Percentiles rank a stretch among this genome's conserved stretches.
These are phyloP conservation scores for Megalops cyprinoides DNA, from an alignment of 2,797 vertebrate species.

Conservation along the genomic window DNA sequence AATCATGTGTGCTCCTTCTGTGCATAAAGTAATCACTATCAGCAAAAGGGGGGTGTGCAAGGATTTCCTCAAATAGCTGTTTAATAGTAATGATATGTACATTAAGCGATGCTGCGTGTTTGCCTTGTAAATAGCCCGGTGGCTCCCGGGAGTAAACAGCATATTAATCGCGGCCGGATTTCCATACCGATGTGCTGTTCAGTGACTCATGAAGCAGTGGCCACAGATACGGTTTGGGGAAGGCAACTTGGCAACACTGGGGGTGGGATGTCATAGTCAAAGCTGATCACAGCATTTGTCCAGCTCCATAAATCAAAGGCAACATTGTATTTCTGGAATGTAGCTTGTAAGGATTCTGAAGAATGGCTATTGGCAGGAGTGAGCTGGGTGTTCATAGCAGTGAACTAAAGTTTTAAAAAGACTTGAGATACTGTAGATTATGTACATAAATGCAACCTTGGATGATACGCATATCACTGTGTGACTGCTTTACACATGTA, in stretches of 20 bases:
- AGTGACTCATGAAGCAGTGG: background rate
- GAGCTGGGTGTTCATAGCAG: too few species aligned
- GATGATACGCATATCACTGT: too few species aligned
- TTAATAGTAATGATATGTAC: background rate
- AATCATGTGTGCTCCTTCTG: background rate
- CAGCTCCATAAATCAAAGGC: too few species aligned
- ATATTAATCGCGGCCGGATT: background rate
- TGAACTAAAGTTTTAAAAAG: too few species aligned
- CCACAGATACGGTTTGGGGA: background rate
- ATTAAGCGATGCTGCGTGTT: background rate
- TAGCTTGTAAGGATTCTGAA: too few species aligned
- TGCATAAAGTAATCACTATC: constrained; percentile 5
- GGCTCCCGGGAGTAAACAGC: constrained; percentile 5
- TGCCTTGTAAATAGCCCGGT: background rate
- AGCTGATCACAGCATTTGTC: too few species aligned
- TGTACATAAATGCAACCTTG: background rate
- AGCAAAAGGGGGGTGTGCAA: too few species aligned
- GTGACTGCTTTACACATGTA: too few species aligned
- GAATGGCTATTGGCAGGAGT: too few species aligned
- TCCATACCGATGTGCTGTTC: background rate
- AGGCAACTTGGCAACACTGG: too few species aligned
- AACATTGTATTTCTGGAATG: too few species aligned
- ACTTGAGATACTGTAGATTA: background rate
- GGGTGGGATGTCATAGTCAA: background rate
- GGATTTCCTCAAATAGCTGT: background rate